Conservation (phyloP, 2,113 vertebrate genomes). For the Otocyon megalotis region DNA sequence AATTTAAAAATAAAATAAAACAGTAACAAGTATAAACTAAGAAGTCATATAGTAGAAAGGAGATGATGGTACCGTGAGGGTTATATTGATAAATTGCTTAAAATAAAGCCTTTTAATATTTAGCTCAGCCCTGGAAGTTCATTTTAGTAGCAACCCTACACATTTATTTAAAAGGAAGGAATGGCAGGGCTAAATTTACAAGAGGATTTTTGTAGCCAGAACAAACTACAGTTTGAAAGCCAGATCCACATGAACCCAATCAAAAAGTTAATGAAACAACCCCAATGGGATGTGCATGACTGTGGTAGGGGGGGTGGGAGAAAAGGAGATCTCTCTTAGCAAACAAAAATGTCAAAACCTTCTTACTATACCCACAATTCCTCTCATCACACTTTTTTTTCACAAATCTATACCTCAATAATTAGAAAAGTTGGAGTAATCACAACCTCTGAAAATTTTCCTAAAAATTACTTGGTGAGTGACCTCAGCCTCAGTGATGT, state of each 20-base stretch:
- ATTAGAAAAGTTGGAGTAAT: neutral
- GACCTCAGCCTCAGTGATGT: neutral
- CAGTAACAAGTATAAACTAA: neutral
- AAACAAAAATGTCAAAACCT: neutral
- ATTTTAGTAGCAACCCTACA: neutral
- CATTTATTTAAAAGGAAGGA: neutral
- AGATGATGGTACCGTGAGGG: neutral
- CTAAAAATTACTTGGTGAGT: neutral
- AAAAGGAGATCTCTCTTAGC: neutral
- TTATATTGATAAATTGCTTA: neutral
- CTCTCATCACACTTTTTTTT: neutral
- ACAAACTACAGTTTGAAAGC: neutral
- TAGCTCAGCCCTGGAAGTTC: neutral
- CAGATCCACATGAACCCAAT: neutral
- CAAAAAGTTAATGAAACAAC: neutral
- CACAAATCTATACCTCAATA: neutral
- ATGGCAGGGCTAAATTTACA: neutral
- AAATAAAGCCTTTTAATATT: neutral
- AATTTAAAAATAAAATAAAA: neutral
- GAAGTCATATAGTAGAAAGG: neutral
- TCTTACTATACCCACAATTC: neutral
- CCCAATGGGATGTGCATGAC: neutral
- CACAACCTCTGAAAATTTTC: neutral
- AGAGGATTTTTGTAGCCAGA: neutral
- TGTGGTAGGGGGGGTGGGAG: neutral